Evolutionary conservation across 2,113 vertebrate genomes (phyloP).

Genomic region (Sinocyclocheilus grahami): DNA sequence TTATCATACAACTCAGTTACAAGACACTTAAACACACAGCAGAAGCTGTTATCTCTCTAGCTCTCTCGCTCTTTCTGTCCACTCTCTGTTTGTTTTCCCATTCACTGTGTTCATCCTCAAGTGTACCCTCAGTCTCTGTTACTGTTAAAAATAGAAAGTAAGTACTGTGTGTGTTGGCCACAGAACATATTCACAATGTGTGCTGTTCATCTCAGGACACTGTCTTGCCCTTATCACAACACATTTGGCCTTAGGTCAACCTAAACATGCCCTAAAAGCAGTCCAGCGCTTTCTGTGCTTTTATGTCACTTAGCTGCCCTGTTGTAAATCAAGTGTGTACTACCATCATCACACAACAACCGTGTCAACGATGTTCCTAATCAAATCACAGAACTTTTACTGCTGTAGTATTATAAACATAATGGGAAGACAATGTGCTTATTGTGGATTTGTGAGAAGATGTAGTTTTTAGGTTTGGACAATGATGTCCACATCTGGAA

Average conservation of each 20-base stretch:
- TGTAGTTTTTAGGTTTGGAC: background rate
- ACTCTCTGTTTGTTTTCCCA: conserved; percentile 1
- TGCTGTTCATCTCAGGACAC: background rate
- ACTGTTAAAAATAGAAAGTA: conserved; percentile 23
- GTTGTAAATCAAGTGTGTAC: background rate
- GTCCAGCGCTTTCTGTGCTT: background rate
- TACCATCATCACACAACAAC: background rate
- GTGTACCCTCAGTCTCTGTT: background rate
- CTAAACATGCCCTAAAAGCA: conserved; percentile 2
- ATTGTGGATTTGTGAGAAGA: background rate
- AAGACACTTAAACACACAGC: background rate
- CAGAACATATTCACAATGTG: background rate
- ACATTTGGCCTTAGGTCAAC: background rate
- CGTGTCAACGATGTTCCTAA: too few relatives aligned
- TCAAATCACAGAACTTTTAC: too few relatives aligned
- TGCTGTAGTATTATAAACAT: background rate
- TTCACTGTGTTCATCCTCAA: conserved; percentile 3
- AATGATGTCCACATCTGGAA: background rate
- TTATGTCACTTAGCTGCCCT: background rate
- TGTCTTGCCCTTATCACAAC: conserved; percentile 1
- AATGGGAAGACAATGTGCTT: background rate
- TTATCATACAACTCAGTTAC: background rate
- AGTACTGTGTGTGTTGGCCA: background rate
- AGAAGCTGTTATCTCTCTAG: background rate
- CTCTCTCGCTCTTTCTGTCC: background rate